Percentiles rank a stretch among this genome's conserved stretches.
These are phyloP conservation scores for Manis crassicaudata DNA, from an alignment of 2,797 vertebrate species.

Conservation along the genomic window DNA sequence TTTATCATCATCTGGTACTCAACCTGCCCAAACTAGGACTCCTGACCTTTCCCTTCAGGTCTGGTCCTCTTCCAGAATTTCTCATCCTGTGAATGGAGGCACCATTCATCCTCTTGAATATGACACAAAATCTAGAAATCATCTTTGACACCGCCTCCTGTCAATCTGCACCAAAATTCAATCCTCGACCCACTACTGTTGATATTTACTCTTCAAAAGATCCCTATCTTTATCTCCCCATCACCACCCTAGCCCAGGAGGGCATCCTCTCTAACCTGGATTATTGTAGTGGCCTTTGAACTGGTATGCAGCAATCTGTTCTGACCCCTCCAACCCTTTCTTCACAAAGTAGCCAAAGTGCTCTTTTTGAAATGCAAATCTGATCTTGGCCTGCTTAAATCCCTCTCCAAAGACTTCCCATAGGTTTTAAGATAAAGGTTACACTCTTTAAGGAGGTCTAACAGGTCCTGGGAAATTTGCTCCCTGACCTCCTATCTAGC, in stretches of 20 bases:
- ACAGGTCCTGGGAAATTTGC: neutral
- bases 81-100: neutral
- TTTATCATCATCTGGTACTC: neutral
- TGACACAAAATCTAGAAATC: neutral
- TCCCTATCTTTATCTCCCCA: neutral
- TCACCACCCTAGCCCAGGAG: neutral
- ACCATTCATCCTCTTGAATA: neutral
- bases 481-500: neutral
- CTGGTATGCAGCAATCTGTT: neutral
- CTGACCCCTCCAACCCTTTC: neutral
- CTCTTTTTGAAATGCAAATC: constrained; percentile 73
- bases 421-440: constrained; percentile 43
- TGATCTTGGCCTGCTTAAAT: constrained; percentile 24
- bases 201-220: neutral
- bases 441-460: constrained; percentile 20
- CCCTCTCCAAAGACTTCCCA: neutral
- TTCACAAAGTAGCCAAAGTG: constrained; percentile 23
- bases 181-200: neutral
- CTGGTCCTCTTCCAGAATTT: neutral
- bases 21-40: neutral
- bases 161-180: neutral
- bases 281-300: neutral
- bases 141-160: neutral
- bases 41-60: neutral
- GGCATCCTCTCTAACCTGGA: neutral